Evolutionary conservation across 2,113 vertebrate species (phyloP).

Genomic region (Taurulus bubalis): DNA sequence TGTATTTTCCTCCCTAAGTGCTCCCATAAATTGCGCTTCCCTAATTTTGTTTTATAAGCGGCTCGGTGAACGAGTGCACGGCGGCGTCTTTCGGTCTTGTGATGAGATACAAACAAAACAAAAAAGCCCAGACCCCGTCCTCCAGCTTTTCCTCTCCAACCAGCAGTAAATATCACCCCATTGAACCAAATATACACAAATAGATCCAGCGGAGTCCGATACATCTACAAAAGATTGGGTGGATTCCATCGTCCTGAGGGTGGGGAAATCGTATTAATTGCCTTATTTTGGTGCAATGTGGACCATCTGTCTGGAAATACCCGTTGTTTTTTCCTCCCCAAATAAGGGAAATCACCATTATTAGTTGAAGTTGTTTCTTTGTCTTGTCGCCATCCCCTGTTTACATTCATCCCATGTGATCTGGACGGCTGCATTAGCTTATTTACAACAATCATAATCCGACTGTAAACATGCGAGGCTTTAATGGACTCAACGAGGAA

Average conservation of each 20-base stretch:
- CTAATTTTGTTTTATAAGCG: constrained; percentile 71
- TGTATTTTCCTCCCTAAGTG: constrained; percentile 77
- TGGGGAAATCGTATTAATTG: constrained; percentile 21
- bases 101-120: constrained; percentile 15
- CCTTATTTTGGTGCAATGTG: constrained; percentile 11
- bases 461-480: constrained; percentile 73
- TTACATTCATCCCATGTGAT: constrained; percentile 65
- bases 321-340: not conserved
- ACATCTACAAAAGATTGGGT: constrained; percentile 10
- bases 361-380: constrained; percentile 26
- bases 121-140: not conserved
- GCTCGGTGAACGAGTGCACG: constrained; percentile 13
- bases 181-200: constrained; percentile 42
- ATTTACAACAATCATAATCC: constrained; percentile 77
- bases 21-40: constrained; percentile 75
- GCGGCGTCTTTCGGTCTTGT: constrained; percentile 38
- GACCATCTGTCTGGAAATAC: constrained; percentile 45
- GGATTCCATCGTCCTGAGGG: constrained; percentile 31
- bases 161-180: constrained; percentile 49
- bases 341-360: constrained; percentile 47
- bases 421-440: constrained; percentile 64
- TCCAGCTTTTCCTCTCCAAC: not conserved
- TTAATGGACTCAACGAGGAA: constrained; percentile 72
- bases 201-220: constrained; percentile 21
- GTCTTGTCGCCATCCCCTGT: constrained; percentile 22